phyloP scores from a whole-genome alignment of 1,140 invertebrate species.

The Caenorhabditis brenneri region DNA sequence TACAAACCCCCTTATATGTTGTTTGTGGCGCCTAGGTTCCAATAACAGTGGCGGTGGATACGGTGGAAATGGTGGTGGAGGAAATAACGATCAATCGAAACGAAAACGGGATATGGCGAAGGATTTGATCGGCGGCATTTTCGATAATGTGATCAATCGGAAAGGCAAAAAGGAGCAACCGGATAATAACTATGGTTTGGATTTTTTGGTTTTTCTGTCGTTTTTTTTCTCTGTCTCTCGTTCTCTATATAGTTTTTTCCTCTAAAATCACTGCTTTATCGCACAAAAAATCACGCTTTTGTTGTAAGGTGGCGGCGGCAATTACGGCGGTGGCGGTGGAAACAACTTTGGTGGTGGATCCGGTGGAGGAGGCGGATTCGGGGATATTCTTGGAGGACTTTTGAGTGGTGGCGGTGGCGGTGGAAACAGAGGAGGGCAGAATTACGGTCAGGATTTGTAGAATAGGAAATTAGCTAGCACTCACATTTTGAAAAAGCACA shows the following conservation, averaged over 20 bases:
- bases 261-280: too few species aligned
- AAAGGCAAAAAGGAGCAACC: not conserved
- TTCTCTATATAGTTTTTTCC: not conserved
- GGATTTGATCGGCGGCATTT: conserved; percentile 25
- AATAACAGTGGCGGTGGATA: not conserved
- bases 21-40: not conserved
- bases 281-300: not conserved
- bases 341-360: too few species aligned
- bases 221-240: not conserved
- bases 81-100: not conserved
- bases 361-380: conserved; percentile 12
- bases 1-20: not conserved
- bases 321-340: conserved; percentile 37
- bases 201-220: not conserved
- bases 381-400: conserved; percentile 51
- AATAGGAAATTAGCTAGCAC: not conserved
- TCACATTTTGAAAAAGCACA: too few species aligned
- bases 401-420: conserved; percentile 53
- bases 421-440: conserved; percentile 29
- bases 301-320: not conserved
- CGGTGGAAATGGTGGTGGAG: not conserved
- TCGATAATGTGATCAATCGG: conserved; percentile 21
- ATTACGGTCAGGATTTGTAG: not conserved
- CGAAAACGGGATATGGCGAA: conserved; percentile 33
- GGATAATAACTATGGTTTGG: not conserved